Evolutionary conservation across 2,113 vertebrate species (phyloP).

Genomic region (Engraulis encrasicolus): DNA sequence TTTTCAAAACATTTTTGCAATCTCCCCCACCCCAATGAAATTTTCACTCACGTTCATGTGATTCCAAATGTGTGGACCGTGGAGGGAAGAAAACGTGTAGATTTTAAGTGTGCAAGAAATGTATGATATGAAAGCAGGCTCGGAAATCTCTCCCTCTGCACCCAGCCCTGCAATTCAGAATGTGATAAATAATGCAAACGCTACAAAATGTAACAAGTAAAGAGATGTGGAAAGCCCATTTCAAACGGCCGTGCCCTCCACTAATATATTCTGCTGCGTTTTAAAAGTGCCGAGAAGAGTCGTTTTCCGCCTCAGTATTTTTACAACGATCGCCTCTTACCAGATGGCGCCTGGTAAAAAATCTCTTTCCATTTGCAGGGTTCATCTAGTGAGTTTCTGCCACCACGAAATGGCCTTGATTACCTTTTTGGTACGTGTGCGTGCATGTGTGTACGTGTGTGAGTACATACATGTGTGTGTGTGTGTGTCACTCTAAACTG

Average conservation of each 20-base stretch:
- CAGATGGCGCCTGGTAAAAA: conserved; percentile 23
- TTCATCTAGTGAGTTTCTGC: not conserved
- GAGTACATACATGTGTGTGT: too few relatives aligned
- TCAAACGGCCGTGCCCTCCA: not conserved
- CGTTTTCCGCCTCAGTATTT: not conserved
- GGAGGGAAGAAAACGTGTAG: too few relatives aligned
- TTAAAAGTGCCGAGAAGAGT: not conserved
- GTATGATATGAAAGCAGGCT: not conserved
- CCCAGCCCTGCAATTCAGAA: not conserved
- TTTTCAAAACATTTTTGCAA: too few relatives aligned
- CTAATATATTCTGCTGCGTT: not conserved
- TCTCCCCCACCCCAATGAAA: too few relatives aligned
- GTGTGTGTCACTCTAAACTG: conserved; percentile 6
- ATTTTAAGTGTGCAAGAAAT: too few relatives aligned
- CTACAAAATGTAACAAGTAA: not conserved
- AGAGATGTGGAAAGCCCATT: not conserved
- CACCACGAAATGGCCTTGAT: not conserved
- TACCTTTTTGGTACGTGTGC: not conserved
- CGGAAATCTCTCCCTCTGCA: not conserved
- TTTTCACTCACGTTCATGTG: too few relatives aligned
- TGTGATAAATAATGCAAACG: conserved; percentile 16
- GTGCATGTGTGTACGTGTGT: too few relatives aligned
- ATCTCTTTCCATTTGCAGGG: not conserved
- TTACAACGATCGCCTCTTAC: not conserved
- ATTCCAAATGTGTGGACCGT: too few relatives aligned